Evolutionary conservation across 2,888 invertebrate species (phyloP).

Genomic region (Thelaira solivaga): DNA sequence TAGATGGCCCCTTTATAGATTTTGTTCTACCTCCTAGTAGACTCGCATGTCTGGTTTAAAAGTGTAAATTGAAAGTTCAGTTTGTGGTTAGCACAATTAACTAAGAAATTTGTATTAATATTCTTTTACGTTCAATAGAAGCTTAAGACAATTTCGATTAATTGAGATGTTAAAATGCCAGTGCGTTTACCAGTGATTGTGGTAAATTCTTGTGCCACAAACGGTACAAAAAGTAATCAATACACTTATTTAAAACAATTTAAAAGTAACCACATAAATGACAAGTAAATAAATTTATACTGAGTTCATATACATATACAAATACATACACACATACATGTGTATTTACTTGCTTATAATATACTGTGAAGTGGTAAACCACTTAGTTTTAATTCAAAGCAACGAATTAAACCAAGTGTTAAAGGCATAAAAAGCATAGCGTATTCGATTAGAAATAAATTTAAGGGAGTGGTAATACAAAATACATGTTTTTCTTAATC

Average conservation of each 20-base stretch:
- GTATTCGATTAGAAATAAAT: no score
- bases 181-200: slow-evolving; percentile 11
- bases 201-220: slow-evolving; percentile 37
- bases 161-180: slow-evolving; percentile 44
- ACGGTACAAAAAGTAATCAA: slow-evolving; percentile 26
- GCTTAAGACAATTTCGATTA: slow-evolving; percentile 41
- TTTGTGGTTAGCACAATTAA: slow-evolving; percentile 59
- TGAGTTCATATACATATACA: no score
- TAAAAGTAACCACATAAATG: slow-evolving; percentile 30
- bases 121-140: slow-evolving; percentile 24
- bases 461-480: no score
- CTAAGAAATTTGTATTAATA: slow-evolving; percentile 47
- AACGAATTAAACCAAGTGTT: no score
- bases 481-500: no score
- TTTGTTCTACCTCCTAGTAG: not conserved
- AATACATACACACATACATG: no score
- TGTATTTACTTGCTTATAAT: no score
- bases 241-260: slow-evolving; percentile 33
- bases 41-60: not conserved
- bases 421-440: no score
- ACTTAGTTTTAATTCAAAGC: no score
- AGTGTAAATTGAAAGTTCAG: slow-evolving; percentile 53
- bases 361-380: no score
- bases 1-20: no score
- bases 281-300: slow-evolving; percentile 9